Evolutionary conservation across 2,797 vertebrate genomes (phyloP).

Genomic region (Channa striata): DNA sequence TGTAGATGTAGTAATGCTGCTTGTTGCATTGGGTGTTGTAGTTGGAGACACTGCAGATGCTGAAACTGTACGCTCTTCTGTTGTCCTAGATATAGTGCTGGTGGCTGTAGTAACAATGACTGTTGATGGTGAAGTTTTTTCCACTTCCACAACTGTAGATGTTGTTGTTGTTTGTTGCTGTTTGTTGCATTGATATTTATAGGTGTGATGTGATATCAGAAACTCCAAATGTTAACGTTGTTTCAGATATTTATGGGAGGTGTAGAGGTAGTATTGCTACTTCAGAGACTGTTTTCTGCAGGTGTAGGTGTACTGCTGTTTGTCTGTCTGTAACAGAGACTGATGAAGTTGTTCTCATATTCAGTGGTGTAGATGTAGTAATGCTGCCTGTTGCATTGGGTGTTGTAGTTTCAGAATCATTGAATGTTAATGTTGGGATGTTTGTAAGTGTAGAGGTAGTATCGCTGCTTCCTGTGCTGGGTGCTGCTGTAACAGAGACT

Average conservation of each 20-base stretch:
- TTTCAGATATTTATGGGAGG: neutral
- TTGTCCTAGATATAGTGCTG: neutral
- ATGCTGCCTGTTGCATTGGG: neutral
- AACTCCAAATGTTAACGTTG: too few species aligned
- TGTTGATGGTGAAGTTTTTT: neutral
- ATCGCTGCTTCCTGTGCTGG: neutral
- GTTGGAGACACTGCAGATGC: neutral
- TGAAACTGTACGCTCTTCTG: neutral
- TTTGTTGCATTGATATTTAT: neutral
- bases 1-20: neutral
- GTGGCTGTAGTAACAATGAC: neutral
- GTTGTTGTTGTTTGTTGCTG: too few species aligned
- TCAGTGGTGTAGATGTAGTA: neutral
- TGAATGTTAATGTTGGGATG: too few species aligned
- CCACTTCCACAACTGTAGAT: neutral
- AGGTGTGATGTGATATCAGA: neutral
- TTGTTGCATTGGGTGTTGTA: neutral
- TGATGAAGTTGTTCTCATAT: neutral
- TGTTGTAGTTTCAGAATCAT: neutral
- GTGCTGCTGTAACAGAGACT: neutral
- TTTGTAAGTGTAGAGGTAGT: neutral
- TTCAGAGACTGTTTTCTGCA: neutral
- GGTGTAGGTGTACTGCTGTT: conserved; percentile 1
- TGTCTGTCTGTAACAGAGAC: neutral
- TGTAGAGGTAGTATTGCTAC: neutral